These are phyloP conservation scores for Epistrophella euchroma DNA, from an alignment of 2,888 invertebrate genomes.

Conservation along the genomic window DNA sequence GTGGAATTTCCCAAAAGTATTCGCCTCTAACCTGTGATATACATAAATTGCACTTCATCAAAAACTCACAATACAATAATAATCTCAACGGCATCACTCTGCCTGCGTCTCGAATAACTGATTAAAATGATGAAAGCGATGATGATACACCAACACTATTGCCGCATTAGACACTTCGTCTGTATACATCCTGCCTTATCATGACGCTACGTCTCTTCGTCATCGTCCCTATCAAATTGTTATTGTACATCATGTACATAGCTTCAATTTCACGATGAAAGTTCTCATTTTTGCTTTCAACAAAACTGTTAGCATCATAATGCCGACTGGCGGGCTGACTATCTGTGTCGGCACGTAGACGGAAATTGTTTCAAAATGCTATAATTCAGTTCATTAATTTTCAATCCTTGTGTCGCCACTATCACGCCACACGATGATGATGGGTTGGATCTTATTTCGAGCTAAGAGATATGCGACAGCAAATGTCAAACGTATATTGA, in stretches of 20 bases:
- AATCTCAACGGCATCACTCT: slow-evolving; percentile 50
- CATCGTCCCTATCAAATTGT: neutral
- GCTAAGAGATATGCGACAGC: slow-evolving; percentile 51
- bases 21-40: slow-evolving; percentile 5
- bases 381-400: slow-evolving; percentile 76
- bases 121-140: slow-evolving; percentile 19
- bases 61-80: slow-evolving; percentile 15
- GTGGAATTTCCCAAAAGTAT: slow-evolving; percentile 18
- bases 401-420: slow-evolving; percentile 58
- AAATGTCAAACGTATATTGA: slow-evolving; percentile 67
- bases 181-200: slow-evolving; percentile 7
- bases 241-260: neutral
- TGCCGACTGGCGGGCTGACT: slow-evolving; percentile 3
- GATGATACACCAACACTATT: slow-evolving; percentile 6
- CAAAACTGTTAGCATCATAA: slow-evolving; percentile 37
- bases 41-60: slow-evolving; percentile 26
- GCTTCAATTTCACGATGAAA: slow-evolving; percentile 38
- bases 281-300: slow-evolving; percentile 47
- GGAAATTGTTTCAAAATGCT: slow-evolving; percentile 75
- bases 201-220: neutral
- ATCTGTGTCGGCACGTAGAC: slow-evolving; percentile 63
- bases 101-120: slow-evolving; percentile 32
- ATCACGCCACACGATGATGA: slow-evolving; percentile 16
- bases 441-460: neutral
- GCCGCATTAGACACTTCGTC: slow-evolving; percentile 16